Evolutionary conservation across 2,113 vertebrate species (phyloP).

Genomic region (human): GRCh38 chr17:13064001-13064500

Average conservation of each 20-base stretch:
- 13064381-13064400: neutral
- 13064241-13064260: neutral
- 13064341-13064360: neutral
- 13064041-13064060: accelerated
- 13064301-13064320: neutral
- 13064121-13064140: neutral
- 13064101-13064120: neutral
- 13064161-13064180: neutral
- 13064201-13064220: neutral
- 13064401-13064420: too few relatives aligned
- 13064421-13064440: neutral
- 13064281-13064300: neutral
- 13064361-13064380: accelerated
- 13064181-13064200: neutral
- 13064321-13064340: neutral
- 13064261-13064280: neutral
- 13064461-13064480: too few relatives aligned
- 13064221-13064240: neutral
- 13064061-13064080: accelerated
- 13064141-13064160: neutral
- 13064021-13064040: accelerated
- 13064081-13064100: accelerated
- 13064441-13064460: neutral
- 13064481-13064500: neutral
- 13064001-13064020: neutral